Conservation (phyloP, 1,140 invertebrate species). For the Adelges cooleyi region DNA sequence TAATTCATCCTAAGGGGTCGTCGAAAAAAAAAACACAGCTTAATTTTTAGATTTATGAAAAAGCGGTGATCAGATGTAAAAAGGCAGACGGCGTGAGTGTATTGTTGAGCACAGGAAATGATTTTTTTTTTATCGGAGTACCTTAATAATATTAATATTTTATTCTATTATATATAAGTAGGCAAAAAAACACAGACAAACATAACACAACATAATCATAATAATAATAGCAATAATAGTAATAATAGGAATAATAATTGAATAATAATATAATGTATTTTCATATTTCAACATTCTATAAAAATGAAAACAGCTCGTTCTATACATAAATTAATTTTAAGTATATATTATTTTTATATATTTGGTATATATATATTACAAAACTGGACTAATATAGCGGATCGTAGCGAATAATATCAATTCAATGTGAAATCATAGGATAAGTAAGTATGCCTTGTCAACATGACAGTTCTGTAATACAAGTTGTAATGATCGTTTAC, state of each 20-base stretch:
- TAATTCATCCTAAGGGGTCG: not conserved
- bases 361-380: conserved; percentile 6
- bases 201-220: conserved; percentile 17
- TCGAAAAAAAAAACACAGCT: not conserved
- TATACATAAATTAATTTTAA: not conserved
- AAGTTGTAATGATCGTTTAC: too few relatives aligned
- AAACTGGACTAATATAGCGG: conserved; percentile 2
- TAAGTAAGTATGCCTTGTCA: too few relatives aligned
- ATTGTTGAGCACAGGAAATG: conserved; percentile 22
- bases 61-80: not conserved
- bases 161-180: too few relatives aligned
- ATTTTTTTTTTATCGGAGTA: too few relatives aligned
- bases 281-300: conserved; percentile 1
- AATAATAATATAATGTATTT: too few relatives aligned
- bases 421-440: too few relatives aligned
- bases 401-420: not conserved
- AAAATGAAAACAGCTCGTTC: conserved; percentile 22
- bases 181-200: not conserved
- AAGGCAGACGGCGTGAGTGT: not conserved
- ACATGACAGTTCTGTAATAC: too few relatives aligned
- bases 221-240: too few relatives aligned
- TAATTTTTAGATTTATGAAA: not conserved
- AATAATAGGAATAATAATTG: too few relatives aligned
- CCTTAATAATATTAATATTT: too few relatives aligned
- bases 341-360: not conserved